These are phyloP conservation scores for Hylaeus anthracinus DNA, from an alignment of 1,140 invertebrate genomes.

Conservation along the genomic window DNA sequence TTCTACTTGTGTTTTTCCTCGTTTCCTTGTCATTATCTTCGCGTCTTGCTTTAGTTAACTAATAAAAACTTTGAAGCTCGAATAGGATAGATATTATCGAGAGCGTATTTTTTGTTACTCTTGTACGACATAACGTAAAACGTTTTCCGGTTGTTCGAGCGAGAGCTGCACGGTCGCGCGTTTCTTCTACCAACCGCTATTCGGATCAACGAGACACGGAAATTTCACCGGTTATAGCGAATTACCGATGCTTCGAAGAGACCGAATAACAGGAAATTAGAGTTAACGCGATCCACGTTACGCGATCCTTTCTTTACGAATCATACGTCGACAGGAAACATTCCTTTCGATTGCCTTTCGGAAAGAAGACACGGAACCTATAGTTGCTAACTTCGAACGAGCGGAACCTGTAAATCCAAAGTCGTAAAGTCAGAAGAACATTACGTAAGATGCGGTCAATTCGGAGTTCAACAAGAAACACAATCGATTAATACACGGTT, in stretches of 20 bases:
- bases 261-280: slow-evolving; percentile 29
- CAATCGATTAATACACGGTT: too few relatives aligned
- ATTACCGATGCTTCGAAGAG: slow-evolving; percentile 5
- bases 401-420: too few relatives aligned
- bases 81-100: too few relatives aligned
- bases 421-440: too few relatives aligned
- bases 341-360: not conserved
- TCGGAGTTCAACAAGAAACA: too few relatives aligned
- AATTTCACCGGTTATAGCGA: slow-evolving; percentile 26
- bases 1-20: not conserved
- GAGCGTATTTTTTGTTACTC: not conserved
- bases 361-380: too few relatives aligned
- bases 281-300: slow-evolving; percentile 11
- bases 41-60: not conserved
- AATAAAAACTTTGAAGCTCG: not conserved
- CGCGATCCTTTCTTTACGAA: slow-evolving; percentile 19
- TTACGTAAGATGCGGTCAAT: too few relatives aligned
- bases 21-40: not conserved
- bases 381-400: too few relatives aligned
- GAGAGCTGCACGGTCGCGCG: too few relatives aligned
- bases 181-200: slow-evolving; percentile 26
- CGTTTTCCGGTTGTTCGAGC: not conserved
- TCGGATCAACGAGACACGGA: slow-evolving; percentile 32
- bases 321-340: slow-evolving; percentile 19
- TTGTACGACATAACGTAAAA: not conserved